phyloP scores from a whole-genome alignment of 2,113 vertebrate species.

The Ciconia stormi region DNA sequence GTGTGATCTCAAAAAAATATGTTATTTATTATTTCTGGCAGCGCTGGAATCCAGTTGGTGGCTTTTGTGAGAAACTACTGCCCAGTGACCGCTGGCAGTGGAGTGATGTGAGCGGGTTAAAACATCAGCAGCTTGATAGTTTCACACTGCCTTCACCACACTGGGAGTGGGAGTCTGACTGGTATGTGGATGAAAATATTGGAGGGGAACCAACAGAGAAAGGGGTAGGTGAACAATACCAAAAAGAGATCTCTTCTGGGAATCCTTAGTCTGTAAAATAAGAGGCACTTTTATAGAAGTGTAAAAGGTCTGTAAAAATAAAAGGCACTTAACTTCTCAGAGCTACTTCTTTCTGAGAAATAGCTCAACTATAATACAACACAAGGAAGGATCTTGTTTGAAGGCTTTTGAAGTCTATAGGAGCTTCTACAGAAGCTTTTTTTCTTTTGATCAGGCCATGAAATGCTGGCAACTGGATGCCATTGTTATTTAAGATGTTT shows the following conservation, averaged over 20 bases:
- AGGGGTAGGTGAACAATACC: conserved; percentile 81
- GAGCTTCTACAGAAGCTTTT: neutral
- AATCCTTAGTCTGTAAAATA: conserved; percentile 1
- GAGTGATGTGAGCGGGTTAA: conserved; percentile 92
- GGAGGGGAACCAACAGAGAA: conserved; percentile 95
- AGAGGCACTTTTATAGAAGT: neutral
- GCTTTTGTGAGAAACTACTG: conserved; percentile 91
- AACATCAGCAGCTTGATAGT: conserved; percentile 83
- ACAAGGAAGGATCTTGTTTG: neutral
- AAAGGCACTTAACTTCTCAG: neutral
- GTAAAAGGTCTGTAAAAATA: neutral
- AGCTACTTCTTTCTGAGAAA: neutral
- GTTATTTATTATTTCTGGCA: conserved; percentile 57
- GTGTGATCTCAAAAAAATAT: neutral
- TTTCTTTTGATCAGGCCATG: neutral
- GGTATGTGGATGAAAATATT: conserved; percentile 95
- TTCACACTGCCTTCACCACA: conserved; percentile 86
- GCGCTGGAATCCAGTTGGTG: conserved; percentile 96
- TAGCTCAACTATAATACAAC: neutral
- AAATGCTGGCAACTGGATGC: neutral
- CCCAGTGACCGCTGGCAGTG: conserved; percentile 98
- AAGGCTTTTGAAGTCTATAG: neutral
- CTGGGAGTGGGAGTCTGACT: conserved; percentile 98
- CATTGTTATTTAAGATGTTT: neutral
- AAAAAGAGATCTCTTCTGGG: conserved; percentile 14